Percentiles rank a stretch among this genome's conserved stretches.
These are phyloP conservation scores for Spodoptera littoralis DNA, from an alignment of 2,888 invertebrate species.

Conservation along the genomic window DNA sequence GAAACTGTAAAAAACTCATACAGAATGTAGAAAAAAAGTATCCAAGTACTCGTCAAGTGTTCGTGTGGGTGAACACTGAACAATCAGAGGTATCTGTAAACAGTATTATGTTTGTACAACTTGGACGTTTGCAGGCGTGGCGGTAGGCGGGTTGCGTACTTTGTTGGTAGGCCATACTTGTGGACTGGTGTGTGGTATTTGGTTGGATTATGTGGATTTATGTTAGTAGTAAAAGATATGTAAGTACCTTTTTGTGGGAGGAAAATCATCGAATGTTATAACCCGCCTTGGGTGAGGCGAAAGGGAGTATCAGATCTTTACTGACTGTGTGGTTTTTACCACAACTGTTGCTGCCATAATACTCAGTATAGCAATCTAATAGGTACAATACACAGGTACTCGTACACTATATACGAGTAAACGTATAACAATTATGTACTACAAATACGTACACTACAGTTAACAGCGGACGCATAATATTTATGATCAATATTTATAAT, in stretches of 20 bases:
- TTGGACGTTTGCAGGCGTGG: conserved; percentile 67
- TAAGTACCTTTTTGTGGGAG: too few species aligned
- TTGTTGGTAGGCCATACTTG: conserved; percentile 19
- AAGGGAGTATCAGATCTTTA: too few species aligned
- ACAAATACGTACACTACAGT: not conserved
- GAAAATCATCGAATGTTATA: too few species aligned
- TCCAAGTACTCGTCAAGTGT: conserved; percentile 16
- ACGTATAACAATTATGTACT: too few species aligned
- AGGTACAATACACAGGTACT: too few species aligned
- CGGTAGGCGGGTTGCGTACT: conserved; percentile 65
- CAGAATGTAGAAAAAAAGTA: conserved; percentile 17
- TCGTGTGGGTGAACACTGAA: conserved; percentile 41
- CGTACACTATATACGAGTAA: too few species aligned
- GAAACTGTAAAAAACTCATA: conserved; percentile 7
- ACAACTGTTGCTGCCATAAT: too few species aligned
- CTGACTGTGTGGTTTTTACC: too few species aligned
- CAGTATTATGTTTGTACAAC: conserved; percentile 68
- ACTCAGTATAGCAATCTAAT: too few species aligned
- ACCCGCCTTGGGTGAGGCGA: too few species aligned
- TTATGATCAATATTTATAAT: conserved; percentile 46
- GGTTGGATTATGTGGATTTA: too few species aligned
- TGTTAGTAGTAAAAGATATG: too few species aligned
- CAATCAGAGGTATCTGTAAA: conserved; percentile 65
- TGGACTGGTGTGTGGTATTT: not conserved
- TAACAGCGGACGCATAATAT: conserved; percentile 34